phyloP scores from a whole-genome alignment of 64 coral and sea anemone genomes.

The Porites australiensis region DNA sequence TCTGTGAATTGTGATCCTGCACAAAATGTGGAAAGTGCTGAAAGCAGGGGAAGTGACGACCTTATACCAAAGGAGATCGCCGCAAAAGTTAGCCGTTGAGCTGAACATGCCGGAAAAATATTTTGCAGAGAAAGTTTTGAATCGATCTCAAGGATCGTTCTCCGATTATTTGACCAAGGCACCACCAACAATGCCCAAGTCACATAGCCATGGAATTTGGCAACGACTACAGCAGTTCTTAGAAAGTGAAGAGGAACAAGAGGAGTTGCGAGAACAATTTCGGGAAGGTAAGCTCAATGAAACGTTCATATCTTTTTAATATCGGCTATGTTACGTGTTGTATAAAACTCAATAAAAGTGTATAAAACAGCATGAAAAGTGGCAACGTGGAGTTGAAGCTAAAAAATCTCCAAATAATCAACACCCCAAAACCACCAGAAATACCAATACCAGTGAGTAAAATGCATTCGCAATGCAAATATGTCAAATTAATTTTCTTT shows the following conservation, averaged over 20 bases:
- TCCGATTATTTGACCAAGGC: no score
- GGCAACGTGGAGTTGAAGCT: background rate
- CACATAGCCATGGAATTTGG: no score
- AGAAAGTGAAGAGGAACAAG: background rate
- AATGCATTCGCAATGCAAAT: background rate
- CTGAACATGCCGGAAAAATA: no score
- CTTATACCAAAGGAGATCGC: background rate
- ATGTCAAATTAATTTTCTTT: background rate
- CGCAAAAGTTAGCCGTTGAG: no score
- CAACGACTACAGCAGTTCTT: no score
- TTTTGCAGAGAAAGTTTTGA: no score
- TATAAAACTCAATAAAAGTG: background rate
- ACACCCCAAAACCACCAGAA: background rate
- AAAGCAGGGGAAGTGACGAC: background rate
- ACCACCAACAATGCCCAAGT: no score
- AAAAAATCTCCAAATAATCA: background rate
- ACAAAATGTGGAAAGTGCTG: background rate
- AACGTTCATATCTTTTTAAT: background rate
- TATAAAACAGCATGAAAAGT: background rate
- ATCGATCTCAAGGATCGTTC: no score
- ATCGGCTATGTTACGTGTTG: background rate
- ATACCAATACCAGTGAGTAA: slow-evolving; percentile 4
- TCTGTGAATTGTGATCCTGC: background rate
- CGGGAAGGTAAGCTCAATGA: background rate
- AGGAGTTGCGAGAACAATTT: background rate